Conservation (phyloP, 2,797 vertebrate genomes). For the Benthosema pterotum region DNA sequence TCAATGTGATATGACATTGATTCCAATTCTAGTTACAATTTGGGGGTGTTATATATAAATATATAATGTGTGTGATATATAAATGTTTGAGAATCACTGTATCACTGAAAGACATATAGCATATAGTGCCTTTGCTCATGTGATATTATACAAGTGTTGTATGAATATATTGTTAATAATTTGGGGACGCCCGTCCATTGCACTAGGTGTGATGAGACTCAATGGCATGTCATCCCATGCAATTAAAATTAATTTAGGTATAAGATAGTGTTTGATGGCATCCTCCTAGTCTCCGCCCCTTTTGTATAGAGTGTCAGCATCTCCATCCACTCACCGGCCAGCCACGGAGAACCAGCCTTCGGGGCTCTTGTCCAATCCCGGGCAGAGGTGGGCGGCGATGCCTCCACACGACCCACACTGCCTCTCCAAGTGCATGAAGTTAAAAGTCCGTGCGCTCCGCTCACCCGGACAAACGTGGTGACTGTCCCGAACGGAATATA, state of each 20-base stretch:
- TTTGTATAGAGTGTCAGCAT: constrained; percentile 43
- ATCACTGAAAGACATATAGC: too few relatives aligned
- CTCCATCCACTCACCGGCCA: constrained; percentile 32
- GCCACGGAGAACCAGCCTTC: constrained; percentile 43
- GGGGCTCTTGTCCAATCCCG: constrained; percentile 57
- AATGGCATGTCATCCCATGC: neutral
- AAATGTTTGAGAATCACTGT: too few relatives aligned
- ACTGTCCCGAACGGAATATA: constrained; percentile 29
- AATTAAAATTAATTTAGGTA: constrained; percentile 21
- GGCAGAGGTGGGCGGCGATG: constrained; percentile 67
- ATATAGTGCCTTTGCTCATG: too few relatives aligned
- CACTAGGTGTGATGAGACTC: neutral
- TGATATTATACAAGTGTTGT: too few relatives aligned
- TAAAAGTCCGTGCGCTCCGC: constrained; percentile 76
- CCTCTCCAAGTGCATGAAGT: constrained; percentile 71
- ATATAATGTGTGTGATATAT: too few relatives aligned
- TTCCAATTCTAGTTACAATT: too few relatives aligned
- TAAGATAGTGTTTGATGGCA: neutral
- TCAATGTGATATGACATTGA: too few relatives aligned
- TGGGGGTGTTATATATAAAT: too few relatives aligned
- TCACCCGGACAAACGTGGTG: constrained; percentile 60
- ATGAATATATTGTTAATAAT: too few relatives aligned
- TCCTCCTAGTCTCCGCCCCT: neutral
- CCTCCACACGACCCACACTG: constrained; percentile 58
- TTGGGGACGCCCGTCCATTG: neutral